A percentile compares a stretch with the other conserved stretches of the same genome.
phyloP scores from a whole-genome alignment of 2,888 invertebrate species.

The Drosophila ezoana region DNA sequence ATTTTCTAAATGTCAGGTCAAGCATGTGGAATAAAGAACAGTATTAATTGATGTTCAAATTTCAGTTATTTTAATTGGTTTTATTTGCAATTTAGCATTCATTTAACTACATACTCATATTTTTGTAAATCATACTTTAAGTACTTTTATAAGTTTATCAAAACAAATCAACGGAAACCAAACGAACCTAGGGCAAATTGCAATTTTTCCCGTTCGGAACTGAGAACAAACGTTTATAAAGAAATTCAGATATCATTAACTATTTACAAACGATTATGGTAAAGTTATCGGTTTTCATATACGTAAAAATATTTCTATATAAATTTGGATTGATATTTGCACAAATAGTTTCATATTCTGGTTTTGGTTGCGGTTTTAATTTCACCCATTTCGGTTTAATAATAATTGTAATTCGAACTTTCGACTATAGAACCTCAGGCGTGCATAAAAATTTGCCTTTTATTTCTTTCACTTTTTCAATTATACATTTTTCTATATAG shows the following conservation, averaged over 20 bases:
- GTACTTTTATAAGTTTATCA: constrained; percentile 49
- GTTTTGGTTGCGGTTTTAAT: constrained; percentile 34
- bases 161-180: constrained; percentile 62
- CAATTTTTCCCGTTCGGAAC: constrained; percentile 28
- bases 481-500: constrained; percentile 34
- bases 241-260: constrained; percentile 57
- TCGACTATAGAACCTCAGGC: constrained; percentile 61
- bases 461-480: constrained; percentile 15
- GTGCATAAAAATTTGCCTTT: constrained; percentile 57
- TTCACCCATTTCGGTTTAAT: constrained; percentile 56
- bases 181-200: constrained; percentile 41
- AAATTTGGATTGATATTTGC: constrained; percentile 72
- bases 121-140: constrained; percentile 64
- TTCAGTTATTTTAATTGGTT: constrained; percentile 63
- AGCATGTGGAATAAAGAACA: neutral
- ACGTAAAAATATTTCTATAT: constrained; percentile 73
- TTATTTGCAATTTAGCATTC: constrained; percentile 77
- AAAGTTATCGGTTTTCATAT: constrained; percentile 59
- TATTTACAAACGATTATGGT: constrained; percentile 70
- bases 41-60: constrained; percentile 4
- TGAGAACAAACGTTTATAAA: constrained; percentile 35
- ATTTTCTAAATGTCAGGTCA: no score
- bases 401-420: constrained; percentile 51
- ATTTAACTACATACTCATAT: constrained; percentile 73
- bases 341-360: constrained; percentile 54